These are phyloP conservation scores for Etheostoma nigrum DNA, from an alignment of 2,797 vertebrate species.

Conservation along the genomic window DNA sequence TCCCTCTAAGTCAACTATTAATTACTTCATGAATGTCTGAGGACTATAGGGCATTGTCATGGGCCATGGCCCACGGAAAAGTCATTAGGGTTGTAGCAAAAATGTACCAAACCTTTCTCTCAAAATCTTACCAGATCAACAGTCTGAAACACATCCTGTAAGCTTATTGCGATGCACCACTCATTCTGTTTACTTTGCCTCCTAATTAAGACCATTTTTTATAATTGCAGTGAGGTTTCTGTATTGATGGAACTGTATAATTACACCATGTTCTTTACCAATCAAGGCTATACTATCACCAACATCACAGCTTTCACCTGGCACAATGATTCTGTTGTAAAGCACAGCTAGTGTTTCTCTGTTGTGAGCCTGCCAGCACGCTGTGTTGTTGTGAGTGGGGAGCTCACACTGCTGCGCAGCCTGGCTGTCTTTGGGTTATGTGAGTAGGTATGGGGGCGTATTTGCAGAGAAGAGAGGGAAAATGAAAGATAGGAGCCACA, in stretches of 20 bases:
- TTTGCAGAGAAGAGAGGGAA: slow-evolving; percentile 71
- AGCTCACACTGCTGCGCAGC: slow-evolving; percentile 62
- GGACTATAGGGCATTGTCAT: slow-evolving; percentile 69
- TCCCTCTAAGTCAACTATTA: slow-evolving; percentile 81
- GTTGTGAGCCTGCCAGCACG: slow-evolving; percentile 67
- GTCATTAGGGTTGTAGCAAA: slow-evolving; percentile 59
- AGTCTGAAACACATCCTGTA: slow-evolving; percentile 1
- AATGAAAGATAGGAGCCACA: slow-evolving; percentile 76
- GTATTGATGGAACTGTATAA: background rate
- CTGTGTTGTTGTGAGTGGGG: slow-evolving; percentile 70
- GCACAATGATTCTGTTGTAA: slow-evolving; percentile 46
- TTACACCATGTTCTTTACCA: slow-evolving; percentile 6
- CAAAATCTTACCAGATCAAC: slow-evolving; percentile 23
- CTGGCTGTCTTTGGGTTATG: slow-evolving; percentile 70
- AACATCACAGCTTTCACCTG: slow-evolving; percentile 45
- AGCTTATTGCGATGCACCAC: background rate
- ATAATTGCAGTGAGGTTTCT: background rate
- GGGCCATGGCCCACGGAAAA: slow-evolving; percentile 63
- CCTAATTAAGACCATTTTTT: slow-evolving; percentile 2
- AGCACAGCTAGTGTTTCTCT: slow-evolving; percentile 59
- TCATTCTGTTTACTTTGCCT: slow-evolving; percentile 20
- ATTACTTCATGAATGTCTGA: slow-evolving; percentile 78
- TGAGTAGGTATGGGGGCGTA: slow-evolving; percentile 72
- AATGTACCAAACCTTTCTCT: slow-evolving; percentile 33
- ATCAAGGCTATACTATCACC: slow-evolving; percentile 14